A percentile compares a stretch with the other conserved stretches of the same genome.
phyloP scores from a whole-genome alignment of 2,888 invertebrate species.

The Rhopalosiphum nymphaeae region DNA sequence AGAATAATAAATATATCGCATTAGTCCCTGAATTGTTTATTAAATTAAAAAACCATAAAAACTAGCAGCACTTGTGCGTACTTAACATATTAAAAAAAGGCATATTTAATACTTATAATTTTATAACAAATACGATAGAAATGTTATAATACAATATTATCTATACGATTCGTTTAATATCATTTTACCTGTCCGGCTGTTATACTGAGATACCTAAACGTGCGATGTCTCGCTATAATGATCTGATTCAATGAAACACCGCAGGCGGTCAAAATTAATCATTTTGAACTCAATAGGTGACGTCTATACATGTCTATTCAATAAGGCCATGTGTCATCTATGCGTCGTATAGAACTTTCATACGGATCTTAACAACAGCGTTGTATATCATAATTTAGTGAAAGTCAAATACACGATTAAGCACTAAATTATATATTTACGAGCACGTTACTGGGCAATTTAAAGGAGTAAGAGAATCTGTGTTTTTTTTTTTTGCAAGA shows the following conservation, averaged over 20 bases:
- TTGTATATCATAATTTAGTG: constrained; percentile 24
- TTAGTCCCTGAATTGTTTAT: neutral
- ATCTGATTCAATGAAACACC: neutral
- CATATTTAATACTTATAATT: neutral
- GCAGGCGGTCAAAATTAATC: constrained; percentile 7
- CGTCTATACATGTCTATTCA: neutral
- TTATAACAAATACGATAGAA: neutral
- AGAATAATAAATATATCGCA: neutral
- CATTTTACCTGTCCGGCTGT: neutral
- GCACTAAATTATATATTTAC: constrained; percentile 11
- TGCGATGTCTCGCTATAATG: neutral
- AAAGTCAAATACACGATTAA: constrained; percentile 39
- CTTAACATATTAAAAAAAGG: no score
- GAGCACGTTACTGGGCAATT: neutral
- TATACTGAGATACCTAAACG: neutral
- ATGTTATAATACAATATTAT: neutral
- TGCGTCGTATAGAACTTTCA: constrained; percentile 6
- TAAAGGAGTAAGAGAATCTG: neutral
- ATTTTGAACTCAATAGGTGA: neutral
- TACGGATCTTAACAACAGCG: constrained; percentile 21
- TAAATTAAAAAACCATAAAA: neutral
- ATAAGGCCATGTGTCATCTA: constrained; percentile 19
- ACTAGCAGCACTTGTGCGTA: neutral
- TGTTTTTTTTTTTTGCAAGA: neutral
- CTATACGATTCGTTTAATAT: neutral